A percentile compares a stretch with the other conserved stretches of the same genome.
Evolutionary conservation across 1,140 invertebrate species (phyloP).

Genomic region (Lasioglossum baleicum): DNA sequence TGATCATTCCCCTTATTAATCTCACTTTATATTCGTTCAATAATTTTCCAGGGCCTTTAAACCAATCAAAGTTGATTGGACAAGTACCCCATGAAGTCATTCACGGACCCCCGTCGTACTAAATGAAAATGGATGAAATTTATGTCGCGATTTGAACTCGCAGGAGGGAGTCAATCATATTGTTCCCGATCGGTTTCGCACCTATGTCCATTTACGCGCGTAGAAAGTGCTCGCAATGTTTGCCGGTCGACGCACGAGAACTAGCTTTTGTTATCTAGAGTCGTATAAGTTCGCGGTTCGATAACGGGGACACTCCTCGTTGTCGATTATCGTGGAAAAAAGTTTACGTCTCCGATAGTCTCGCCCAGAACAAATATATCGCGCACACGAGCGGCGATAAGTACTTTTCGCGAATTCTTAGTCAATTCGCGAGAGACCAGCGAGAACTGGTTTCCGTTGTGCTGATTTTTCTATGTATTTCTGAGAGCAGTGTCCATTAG

Average conservation of each 20-base stretch:
- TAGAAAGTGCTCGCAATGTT: neutral
- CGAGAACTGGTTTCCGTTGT: neutral
- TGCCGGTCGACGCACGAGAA: neutral
- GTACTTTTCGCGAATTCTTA: neutral
- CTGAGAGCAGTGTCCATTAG: no score
- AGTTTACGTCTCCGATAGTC: constrained; percentile 15
- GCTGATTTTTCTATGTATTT: neutral
- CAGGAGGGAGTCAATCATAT: neutral
- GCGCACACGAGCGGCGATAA: neutral
- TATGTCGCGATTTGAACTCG: neutral
- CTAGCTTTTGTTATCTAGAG: constrained; percentile 38
- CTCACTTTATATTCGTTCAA: no score
- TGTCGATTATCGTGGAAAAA: constrained; percentile 46
- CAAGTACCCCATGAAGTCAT: no score
- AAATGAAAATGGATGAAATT: no score
- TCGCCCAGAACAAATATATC: constrained; percentile 16
- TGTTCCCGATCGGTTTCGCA: neutral
- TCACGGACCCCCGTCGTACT: no score
- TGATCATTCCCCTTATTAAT: no score
- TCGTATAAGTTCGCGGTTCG: constrained; percentile 38
- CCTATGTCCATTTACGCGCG: neutral
- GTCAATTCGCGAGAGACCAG: neutral
- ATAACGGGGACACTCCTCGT: constrained; percentile 47
- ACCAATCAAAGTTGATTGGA: no score
- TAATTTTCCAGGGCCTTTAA: no score